Evolutionary conservation across 2,888 invertebrate genomes (phyloP), one percentile per base, ranked within the genome.

Genomic region (Elgonia sp.): DNA sequence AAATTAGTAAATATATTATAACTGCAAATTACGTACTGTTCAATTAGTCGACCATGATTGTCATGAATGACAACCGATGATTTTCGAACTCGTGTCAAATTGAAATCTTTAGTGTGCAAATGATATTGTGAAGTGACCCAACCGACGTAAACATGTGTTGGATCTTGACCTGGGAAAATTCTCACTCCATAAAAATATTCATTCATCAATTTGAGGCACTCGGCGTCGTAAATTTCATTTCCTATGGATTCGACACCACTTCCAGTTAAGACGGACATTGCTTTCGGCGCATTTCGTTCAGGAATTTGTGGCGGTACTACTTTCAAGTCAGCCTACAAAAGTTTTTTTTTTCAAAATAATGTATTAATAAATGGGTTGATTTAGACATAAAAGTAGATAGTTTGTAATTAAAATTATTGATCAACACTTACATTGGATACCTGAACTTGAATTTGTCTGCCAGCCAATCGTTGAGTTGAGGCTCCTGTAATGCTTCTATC

Each of bases 51-150:
- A 82, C 97, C 97, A 92, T 97, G 97, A 86, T 97, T 97, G 93
- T 98, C 98, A 21, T 97, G 96, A 87, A 98, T 96, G 86, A 97
- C 96, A 63, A 98, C 97, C 0, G 98, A 97, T 0, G 97, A 96
- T 92, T 97, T 97, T 73, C 97, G 96, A 0, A 98, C 98, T 93
- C 97, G 97, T 90, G 96, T 97, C 94, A 98, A 97, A 94, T 98
- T 98, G 94, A 99, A 98, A 93, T 98, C 98, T 91, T 97, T 97
- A 85, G 98, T 98, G 92, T 98, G 98, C 73, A 98, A 95, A 93
- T 98, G 98, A 94, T 99, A 99, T 93, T 99, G 99, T 0, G 99
- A 99, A 0, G 99, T 99, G 73, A 99, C 99, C 99, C 99, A 99
- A 20, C 99, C 99, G 0, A 99, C 97, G 94, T 98, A 99, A 37